Base-by-base conservation (phyloP, 2,888 invertebrate genomes). In the Coleophora deauratella region DNA sequence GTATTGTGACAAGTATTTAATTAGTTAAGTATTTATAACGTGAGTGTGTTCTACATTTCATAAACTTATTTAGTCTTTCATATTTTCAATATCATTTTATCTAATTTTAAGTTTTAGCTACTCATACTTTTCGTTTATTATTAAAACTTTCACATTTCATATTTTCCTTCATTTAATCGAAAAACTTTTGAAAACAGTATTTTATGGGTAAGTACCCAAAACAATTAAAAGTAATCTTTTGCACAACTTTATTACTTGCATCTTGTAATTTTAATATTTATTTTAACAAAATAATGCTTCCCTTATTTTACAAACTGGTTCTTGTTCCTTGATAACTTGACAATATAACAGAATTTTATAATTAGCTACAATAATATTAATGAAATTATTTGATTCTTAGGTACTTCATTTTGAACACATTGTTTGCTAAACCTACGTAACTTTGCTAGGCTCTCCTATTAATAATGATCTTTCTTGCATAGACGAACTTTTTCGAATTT, bases 1-100 rank as follows among this genome's bases (percentile, higher is more conserved):
- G 80, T 84, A 84, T 81, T 74, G 79, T 82, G 80, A 74, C 59
- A 55, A 59, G 59, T 66, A 60, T 77, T 67, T 78, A n/a, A n/a
- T n/a, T n/a, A n/a, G n/a, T n/a, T n/a, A n/a, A n/a, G n/a, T n/a
- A 75, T 72, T 66, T 70, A 74, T 74, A 73, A 71, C 59, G 79
- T 80, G 73, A 72, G 71, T 76, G 80, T 81, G 75, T 72, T 76
- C 72, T 79, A 61, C 60, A 62, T 72, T 59, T 71, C 58, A 55
- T 62, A 55, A 52, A 64, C 62, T 70, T 60, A 59, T 56, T 59
- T 65, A 54, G 47, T 43, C 44, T 54, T 55, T 55, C 53, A 51
- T 59, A 35, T 56, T 55, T 55, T 52, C 44, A 45, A 49, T 50
- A 54, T 46, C 50, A 51, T 51, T 46, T 48, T n/a, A n/a, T n/a